Evolutionary conservation across 1,140 invertebrate genomes (phyloP).

Genomic region (Hycleus cichorii): DNA sequence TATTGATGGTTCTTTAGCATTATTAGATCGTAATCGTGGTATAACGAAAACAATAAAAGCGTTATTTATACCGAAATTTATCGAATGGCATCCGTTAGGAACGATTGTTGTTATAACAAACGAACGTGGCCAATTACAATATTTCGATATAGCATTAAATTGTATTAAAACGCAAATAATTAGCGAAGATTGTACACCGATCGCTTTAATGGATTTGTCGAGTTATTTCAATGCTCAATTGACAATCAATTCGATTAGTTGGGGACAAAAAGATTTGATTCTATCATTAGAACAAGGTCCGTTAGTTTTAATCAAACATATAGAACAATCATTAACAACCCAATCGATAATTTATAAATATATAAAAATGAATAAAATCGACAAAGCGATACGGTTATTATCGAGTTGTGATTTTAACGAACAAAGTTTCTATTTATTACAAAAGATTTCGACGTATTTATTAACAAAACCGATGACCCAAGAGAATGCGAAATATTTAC

Average conservation of each 20-base stretch:
- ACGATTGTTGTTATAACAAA: slow-evolving; percentile 61
- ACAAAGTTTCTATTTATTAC: slow-evolving; percentile 55
- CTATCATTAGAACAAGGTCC: slow-evolving; percentile 56
- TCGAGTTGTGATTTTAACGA: slow-evolving; percentile 66
- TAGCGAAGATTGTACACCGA: slow-evolving; percentile 57
- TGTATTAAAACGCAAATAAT: slow-evolving; percentile 60
- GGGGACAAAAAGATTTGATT: slow-evolving; percentile 42
- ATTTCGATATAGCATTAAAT: slow-evolving; percentile 65
- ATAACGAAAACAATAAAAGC: slow-evolving; percentile 56
- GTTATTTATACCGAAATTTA: slow-evolving; percentile 60
- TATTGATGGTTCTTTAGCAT: slow-evolving; percentile 67
- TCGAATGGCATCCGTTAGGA: slow-evolving; percentile 65
- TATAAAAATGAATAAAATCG: slow-evolving; percentile 53
- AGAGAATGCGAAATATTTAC: slow-evolving; percentile 56
- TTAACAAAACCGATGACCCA: slow-evolving; percentile 56
- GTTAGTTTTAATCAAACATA: slow-evolving; percentile 33
- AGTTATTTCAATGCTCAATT: slow-evolving; percentile 58
- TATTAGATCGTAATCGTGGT: slow-evolving; percentile 58
- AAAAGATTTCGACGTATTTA: slow-evolving; percentile 64
- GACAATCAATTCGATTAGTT: slow-evolving; percentile 51
- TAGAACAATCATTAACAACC: slow-evolving; percentile 31
- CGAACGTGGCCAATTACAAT: slow-evolving; percentile 66
- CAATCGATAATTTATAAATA: slow-evolving; percentile 56
- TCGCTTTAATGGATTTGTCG: slow-evolving; percentile 58
- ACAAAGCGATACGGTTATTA: slow-evolving; percentile 63